Conservation (phyloP, 2,797 vertebrate species). For the Sebastes variabilis region DNA sequence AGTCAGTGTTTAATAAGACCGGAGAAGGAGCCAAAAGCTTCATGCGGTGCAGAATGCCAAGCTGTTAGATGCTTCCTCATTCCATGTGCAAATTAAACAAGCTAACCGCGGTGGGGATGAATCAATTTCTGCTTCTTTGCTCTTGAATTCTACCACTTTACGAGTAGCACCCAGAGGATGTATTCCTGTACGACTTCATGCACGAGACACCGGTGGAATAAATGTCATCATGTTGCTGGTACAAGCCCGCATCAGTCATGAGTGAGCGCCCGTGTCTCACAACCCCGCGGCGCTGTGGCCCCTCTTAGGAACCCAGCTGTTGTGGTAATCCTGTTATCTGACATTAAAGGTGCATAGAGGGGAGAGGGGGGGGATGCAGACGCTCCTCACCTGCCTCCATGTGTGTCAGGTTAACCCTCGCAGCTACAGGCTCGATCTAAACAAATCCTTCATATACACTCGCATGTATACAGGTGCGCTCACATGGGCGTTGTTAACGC, state of each 20-base stretch:
- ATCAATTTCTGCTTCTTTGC: not conserved
- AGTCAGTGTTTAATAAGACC: conserved; percentile 13
- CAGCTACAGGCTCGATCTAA: conserved; percentile 30
- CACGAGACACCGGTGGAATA: conserved; percentile 15
- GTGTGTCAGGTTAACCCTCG: conserved; percentile 37
- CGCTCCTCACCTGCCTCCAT: conserved; percentile 14
- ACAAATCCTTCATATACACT: conserved; percentile 19
- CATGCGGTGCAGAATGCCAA: conserved; percentile 5
- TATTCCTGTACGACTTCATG: conserved; percentile 1
- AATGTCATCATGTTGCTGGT: conserved; percentile 13
- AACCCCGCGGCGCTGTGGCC: conserved; percentile 13
- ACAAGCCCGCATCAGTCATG: conserved; percentile 46
- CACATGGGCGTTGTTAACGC: conserved; percentile 23
- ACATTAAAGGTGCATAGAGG: conserved; percentile 25
- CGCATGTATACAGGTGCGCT: not conserved
- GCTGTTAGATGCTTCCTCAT: not conserved
- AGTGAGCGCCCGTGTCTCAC: conserved; percentile 2
- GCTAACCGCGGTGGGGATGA: not conserved
- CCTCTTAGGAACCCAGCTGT: conserved; percentile 45
- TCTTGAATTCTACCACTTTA: conserved; percentile 1
- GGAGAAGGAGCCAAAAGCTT: not conserved
- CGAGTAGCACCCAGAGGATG: conserved; percentile 7
- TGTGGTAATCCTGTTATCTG: conserved; percentile 67
- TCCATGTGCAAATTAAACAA: conserved; percentile 20
- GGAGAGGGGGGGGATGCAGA: conserved; percentile 9